A percentile compares a stretch with the other conserved stretches of the same genome.
These are phyloP conservation scores for Heliconius hortense DNA, from an alignment of 2,888 invertebrate species.

Conservation along the genomic window DNA sequence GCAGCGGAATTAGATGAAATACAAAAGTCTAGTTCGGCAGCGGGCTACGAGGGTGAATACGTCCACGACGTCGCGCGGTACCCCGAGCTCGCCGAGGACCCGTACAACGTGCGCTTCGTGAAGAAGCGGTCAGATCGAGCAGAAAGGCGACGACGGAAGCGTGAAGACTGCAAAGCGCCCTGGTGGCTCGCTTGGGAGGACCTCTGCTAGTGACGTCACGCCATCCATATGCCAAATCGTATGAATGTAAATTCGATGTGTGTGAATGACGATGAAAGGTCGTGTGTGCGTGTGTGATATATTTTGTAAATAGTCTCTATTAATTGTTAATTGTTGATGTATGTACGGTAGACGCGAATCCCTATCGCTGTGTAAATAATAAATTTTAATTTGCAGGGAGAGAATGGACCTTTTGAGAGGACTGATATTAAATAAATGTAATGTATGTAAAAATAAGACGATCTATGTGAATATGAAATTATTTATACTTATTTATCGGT, in stretches of 20 bases:
- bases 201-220: conserved; percentile 76
- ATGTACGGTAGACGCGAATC: conserved; percentile 81
- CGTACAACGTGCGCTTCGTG: conserved; percentile 94
- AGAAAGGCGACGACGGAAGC: conserved; percentile 88
- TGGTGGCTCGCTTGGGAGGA: conserved; percentile 78
- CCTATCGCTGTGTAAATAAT: conserved; percentile 82
- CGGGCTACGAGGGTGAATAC: conserved; percentile 95
- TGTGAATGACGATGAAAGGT: conserved; percentile 67
- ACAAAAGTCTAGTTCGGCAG: conserved; percentile 90
- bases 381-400: conserved; percentile 81
- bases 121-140: conserved; percentile 89
- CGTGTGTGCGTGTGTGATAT: conserved; percentile 54
- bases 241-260: conserved; percentile 67
- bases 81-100: conserved; percentile 97
- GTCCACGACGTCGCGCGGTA: conserved; percentile 94
- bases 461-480: conserved; percentile 83
- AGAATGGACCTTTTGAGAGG: conserved; percentile 82
- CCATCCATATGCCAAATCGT: conserved; percentile 80
- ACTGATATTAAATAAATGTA: conserved; percentile 82
- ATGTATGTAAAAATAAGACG: conserved; percentile 81
- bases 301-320: conserved; percentile 82
- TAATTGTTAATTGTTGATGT: conserved; percentile 83
- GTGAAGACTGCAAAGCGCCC: conserved; percentile 76
- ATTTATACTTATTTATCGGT: conserved; percentile 83
- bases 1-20: conserved; percentile 94